Evolutionary conservation across 2,888 invertebrate species (phyloP).

Genomic region (Osmoderma eremita): DNA sequence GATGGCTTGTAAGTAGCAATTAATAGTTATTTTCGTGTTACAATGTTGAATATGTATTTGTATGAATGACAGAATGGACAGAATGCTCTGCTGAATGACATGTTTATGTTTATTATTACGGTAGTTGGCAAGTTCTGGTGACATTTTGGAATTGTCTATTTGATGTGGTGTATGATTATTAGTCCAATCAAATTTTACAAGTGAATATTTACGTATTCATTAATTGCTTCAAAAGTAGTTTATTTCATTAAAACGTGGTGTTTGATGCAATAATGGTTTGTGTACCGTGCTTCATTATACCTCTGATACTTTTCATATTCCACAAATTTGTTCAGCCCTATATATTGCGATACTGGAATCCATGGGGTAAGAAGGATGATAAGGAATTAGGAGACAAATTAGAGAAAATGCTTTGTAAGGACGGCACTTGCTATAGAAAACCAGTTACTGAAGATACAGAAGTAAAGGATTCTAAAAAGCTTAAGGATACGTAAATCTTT

Average conservation of each 20-base stretch:
- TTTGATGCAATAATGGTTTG: slow-evolving; percentile 61
- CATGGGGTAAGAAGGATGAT: slow-evolving; percentile 72
- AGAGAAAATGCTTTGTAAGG: slow-evolving; percentile 41
- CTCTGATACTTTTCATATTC: slow-evolving; percentile 83
- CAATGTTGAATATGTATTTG: background rate
- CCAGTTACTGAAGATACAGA: background rate
- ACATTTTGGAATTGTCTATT: too few relatives aligned
- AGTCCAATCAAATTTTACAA: too few relatives aligned
- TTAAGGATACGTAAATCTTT: slow-evolving; percentile 13
- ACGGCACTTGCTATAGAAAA: slow-evolving; percentile 39
- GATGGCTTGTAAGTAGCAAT: background rate
- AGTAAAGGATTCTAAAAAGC: slow-evolving; percentile 12
- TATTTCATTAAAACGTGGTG: background rate
- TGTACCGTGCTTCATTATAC: slow-evolving; percentile 87
- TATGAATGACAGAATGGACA: too few relatives aligned
- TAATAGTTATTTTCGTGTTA: slow-evolving; percentile 15
- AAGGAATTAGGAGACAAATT: slow-evolving; percentile 41
- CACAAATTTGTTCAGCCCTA: slow-evolving; percentile 86
- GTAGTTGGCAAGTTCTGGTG: too few relatives aligned
- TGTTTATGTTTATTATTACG: too few relatives aligned
- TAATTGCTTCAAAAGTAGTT: too few relatives aligned
- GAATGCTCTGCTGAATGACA: too few relatives aligned
- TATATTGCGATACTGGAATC: slow-evolving; percentile 83
- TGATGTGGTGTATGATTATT: too few relatives aligned
- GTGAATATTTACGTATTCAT: background rate